Percentiles rank a stretch among this genome's conserved stretches.
These are phyloP conservation scores for Damaliscus lunatus DNA, from an alignment of 2,113 vertebrate genomes.

Conservation along the genomic window DNA sequence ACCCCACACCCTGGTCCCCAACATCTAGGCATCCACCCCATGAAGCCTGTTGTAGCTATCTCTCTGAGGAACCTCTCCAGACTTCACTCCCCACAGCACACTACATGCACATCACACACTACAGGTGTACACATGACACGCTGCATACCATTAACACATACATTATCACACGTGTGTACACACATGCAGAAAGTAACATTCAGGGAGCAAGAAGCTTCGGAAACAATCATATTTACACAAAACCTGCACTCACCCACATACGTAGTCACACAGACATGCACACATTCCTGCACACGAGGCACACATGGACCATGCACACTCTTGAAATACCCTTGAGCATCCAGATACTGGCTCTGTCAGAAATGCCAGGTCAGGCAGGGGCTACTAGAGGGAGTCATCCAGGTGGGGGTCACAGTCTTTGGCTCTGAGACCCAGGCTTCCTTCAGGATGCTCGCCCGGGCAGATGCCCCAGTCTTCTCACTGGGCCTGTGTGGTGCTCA, in stretches of 20 bases:
- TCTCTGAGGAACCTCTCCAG: not conserved
- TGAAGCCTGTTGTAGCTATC: not conserved
- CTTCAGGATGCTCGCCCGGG: not conserved
- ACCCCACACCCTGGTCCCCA: not conserved
- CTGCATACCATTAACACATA: not conserved
- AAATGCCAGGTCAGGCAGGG: not conserved
- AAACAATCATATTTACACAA: not conserved
- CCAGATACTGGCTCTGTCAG: not conserved
- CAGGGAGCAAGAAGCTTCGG: not conserved
- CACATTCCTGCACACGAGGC: not conserved
- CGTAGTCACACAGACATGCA: not conserved
- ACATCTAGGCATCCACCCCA: not conserved
- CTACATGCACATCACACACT: not conserved
- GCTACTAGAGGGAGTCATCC: not conserved
- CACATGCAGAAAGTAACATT: not conserved
- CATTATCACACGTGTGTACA: not conserved
- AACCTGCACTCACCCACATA: not conserved
- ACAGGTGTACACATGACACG: not conserved
- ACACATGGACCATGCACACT: not conserved
- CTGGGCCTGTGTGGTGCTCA: not conserved
- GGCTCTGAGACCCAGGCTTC: not conserved
- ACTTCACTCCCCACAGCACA: not conserved
- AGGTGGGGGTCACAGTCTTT: not conserved
- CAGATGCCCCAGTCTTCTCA: not conserved
- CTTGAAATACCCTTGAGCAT: not conserved